Conservation (phyloP, 2,113 vertebrate species). For the Haliaeetus leucogaster region DNA sequence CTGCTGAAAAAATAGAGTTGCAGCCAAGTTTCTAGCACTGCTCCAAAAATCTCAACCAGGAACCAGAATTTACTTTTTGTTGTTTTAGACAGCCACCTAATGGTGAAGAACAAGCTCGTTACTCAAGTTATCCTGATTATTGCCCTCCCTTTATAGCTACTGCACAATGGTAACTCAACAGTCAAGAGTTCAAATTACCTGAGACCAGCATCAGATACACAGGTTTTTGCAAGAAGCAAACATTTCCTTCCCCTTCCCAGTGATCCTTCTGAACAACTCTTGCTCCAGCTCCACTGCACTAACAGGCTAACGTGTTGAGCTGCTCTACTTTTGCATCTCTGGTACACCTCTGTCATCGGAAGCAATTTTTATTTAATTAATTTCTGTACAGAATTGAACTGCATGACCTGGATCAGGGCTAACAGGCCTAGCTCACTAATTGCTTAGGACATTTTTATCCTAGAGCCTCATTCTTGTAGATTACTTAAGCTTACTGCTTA, state of each 20-base stretch:
- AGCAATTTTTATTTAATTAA: no score
- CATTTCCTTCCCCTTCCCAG: background rate
- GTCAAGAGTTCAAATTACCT: fast-evolving
- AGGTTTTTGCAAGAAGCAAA: background rate
- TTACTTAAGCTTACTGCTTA: background rate
- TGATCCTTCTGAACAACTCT: no score
- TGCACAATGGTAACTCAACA: fast-evolving
- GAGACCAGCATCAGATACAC: fast-evolving
- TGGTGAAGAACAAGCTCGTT: fast-evolving
- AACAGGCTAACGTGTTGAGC: fast-evolving
- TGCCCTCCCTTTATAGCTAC: background rate
- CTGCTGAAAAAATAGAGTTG: background rate
- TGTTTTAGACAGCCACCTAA: conserved; percentile 4
- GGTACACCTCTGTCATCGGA: fast-evolving
- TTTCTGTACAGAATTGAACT: background rate
- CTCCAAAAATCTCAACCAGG: background rate
- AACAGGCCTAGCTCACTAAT: background rate
- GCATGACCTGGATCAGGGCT: background rate
- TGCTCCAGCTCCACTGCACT: background rate
- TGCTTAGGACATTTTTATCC: background rate
- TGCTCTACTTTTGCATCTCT: background rate
- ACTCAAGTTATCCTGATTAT: fast-evolving
- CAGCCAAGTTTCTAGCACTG: background rate
- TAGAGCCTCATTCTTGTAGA: background rate
- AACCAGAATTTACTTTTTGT: no score